Conservation (phyloP, 2,888 invertebrate species). For the Calephelis perditalis region DNA sequence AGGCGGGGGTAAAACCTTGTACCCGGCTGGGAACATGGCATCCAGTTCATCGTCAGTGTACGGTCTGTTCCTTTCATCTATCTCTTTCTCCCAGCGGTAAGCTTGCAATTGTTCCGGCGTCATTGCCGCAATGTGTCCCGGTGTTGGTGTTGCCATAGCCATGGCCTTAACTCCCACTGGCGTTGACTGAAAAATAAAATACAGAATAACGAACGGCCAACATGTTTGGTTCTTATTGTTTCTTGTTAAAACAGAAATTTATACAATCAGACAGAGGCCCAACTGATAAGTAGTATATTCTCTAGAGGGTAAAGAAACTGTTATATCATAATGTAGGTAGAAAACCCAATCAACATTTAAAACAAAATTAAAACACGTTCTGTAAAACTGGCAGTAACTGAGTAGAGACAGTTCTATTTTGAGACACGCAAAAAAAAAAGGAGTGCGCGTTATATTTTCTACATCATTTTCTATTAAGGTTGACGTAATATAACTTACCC, state of each 20-base stretch:
- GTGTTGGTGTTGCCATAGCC: conserved; percentile 99
- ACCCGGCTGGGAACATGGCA: conserved; percentile 98
- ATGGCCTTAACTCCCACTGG: conserved; percentile 97
- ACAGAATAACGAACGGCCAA: not conserved
- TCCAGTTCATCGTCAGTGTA: conserved; percentile 98
- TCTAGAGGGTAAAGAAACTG: too few species aligned
- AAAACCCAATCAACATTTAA: too few species aligned
- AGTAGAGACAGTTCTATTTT: too few species aligned
- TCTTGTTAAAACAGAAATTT: too few species aligned
- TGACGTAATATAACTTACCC: conserved; percentile 62
- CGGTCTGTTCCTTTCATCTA: conserved; percentile 98
- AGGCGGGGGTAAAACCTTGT: conserved; percentile 97
- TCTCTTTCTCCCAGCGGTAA: conserved; percentile 98
- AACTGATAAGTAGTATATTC: too few species aligned
- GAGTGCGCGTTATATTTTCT: too few species aligned
- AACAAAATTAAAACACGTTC: too few species aligned
- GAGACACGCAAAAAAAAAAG: too few species aligned
- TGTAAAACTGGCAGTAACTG: too few species aligned
- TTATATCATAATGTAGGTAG: too few species aligned
- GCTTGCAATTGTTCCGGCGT: conserved; percentile 99
- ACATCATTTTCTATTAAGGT: not conserved
- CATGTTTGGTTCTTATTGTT: too few species aligned
- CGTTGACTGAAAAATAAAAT: conserved; percentile 72
- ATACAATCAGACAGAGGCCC: too few species aligned
- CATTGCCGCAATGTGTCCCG: conserved; percentile 97